Base-by-base conservation (phyloP, 1,140 invertebrate species). In the Rhyacophila brunnea region DNA sequence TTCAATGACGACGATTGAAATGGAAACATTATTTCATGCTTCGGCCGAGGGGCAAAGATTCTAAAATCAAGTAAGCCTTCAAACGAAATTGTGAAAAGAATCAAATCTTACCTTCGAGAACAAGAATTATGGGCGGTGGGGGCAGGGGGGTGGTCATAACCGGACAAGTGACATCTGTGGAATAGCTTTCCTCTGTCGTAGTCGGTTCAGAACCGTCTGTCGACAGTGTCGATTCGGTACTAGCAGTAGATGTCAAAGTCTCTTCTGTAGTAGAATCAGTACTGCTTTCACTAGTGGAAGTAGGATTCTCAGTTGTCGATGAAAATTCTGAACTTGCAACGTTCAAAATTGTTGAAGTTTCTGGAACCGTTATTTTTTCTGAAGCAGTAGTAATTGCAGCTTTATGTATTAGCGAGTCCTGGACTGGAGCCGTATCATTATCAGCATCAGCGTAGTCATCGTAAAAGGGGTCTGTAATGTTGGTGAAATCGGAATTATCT, bases 51-150 rank as follows among this genome's bases (percentile, higher is more conserved):
- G 49, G 40, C 45, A 17, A 44, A 48, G 38, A 54, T 18, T 54
- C 23, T 58, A 28, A 53, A 32, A 43, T 18, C 40, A 38, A 56
- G 51, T 23, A 63, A 63, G 56, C 48, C 32, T 49, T 43, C 56
- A 64, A 64, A 56, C 62, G 43, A 40, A n/a, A 28, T 18, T 15
- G 36, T 14, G 6, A 56, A 35, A 48, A 46, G 60, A 69, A 68
- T 67, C 65, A 68, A 70, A 65, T 73, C 75, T 86, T 85, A 89
- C 87, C 87, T 89, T 89, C 87, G 56, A 88, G 75, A 68, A 89
- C 87, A 62, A 89, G 81, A 74, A 89, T 88, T 65, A 79, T 81
- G 58, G 86, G 87, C 72, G 85, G 84, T 70, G 82, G 83, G 68
- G 80, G 82, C 68, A 86, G 70, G 70, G 82, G 80, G 63, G 81